Percentiles rank a stretch among this genome's conserved stretches.
Evolutionary conservation across 2,797 vertebrate genomes (phyloP).

Genomic region (Cryptoblepharus egeriae): DNA sequence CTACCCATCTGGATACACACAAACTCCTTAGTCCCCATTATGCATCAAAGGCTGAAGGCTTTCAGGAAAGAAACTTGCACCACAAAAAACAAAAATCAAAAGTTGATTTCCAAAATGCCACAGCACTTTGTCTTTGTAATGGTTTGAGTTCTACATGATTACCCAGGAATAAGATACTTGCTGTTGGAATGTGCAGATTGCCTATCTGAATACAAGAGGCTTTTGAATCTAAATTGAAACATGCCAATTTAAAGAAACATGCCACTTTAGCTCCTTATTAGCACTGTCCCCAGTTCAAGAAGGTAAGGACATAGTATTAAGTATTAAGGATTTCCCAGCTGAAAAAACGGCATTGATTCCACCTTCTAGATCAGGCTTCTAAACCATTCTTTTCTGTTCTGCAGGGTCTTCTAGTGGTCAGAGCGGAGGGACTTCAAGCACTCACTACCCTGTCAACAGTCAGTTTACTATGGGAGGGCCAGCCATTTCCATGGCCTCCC

Average conservation of each 20-base stretch:
- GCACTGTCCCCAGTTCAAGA: background rate
- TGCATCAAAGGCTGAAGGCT: too few relatives aligned
- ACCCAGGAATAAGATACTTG: background rate
- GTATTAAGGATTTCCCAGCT: background rate
- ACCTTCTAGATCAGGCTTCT: background rate
- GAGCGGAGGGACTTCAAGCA: conserved; percentile 80
- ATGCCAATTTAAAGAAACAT: background rate
- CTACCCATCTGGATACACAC: background rate
- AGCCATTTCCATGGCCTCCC: conserved; percentile 94
- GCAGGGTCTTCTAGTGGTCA: conserved; percentile 87
- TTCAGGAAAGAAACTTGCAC: background rate
- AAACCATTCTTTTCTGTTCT: conserved; percentile 3
- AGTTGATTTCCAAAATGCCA: too few relatives aligned
- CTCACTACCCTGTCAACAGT: conserved; percentile 92
- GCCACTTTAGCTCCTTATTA: background rate
- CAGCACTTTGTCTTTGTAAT: background rate
- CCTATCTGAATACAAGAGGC: background rate
- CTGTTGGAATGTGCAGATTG: background rate
- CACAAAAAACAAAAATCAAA: background rate
- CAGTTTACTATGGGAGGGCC: conserved; percentile 97
- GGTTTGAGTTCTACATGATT: background rate
- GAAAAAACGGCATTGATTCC: background rate
- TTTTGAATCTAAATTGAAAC: conserved; percentile 2
- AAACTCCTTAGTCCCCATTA: background rate
- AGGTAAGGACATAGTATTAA: background rate